These are phyloP conservation scores for Melieria omissa DNA, from an alignment of 2,888 invertebrate genomes.

Conservation along the genomic window DNA sequence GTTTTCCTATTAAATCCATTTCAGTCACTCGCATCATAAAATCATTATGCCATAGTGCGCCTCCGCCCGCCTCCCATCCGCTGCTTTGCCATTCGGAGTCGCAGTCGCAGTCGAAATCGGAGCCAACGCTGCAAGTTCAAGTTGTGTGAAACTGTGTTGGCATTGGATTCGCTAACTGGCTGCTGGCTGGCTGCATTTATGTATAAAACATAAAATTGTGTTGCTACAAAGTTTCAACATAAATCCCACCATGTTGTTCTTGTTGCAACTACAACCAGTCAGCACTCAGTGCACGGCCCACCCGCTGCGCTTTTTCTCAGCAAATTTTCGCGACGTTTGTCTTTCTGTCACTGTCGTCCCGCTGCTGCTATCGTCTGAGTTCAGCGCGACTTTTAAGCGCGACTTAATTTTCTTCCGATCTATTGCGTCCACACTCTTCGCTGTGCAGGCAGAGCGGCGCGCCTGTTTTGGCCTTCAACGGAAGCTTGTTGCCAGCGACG, in stretches of 20 bases:
- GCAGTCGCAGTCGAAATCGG: no score
- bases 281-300: no score
- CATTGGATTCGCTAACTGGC: no score
- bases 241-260: slow-evolving; percentile 35
- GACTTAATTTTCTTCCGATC: slow-evolving; percentile 34
- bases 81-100: no score
- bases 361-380: not conserved
- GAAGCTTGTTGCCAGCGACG: not conserved
- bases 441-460: not conserved
- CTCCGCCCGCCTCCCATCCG: no score
- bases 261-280: no score
- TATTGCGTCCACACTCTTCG: slow-evolving; percentile 8
- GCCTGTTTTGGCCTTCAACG: not conserved
- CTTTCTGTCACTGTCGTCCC: slow-evolving; percentile 23
- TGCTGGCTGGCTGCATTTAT: slow-evolving; percentile 20
- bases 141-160: no score
- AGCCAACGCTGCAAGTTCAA: no score
- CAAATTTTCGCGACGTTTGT: not conserved
- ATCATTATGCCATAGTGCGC: slow-evolving; percentile 23
- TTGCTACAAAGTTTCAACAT: slow-evolving; percentile 47
- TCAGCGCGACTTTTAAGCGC: not conserved
- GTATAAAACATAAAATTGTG: slow-evolving; percentile 47
- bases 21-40: slow-evolving; percentile 49
- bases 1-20: slow-evolving; percentile 51
- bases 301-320: not conserved